These are phyloP conservation scores for Sphaerodactylus townsendi DNA, from an alignment of 2,113 vertebrate genomes.

Conservation along the genomic window DNA sequence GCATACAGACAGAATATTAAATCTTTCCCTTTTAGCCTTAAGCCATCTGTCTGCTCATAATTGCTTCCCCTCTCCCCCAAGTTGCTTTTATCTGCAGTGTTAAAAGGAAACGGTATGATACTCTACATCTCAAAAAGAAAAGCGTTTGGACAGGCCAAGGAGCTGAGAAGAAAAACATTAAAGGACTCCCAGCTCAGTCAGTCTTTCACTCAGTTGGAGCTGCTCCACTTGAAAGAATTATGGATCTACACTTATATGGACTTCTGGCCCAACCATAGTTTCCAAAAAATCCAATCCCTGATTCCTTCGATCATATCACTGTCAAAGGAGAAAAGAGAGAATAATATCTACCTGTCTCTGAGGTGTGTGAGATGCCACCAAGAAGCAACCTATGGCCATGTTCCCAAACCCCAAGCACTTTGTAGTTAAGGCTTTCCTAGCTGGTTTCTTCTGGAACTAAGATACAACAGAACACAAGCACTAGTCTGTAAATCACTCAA, in stretches of 20 bases:
- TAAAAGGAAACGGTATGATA: no score
- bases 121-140: no score
- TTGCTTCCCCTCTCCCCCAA: no score
- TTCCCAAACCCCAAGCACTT: slow-evolving; percentile 34
- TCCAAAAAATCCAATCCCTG: background rate
- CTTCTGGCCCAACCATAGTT: background rate
- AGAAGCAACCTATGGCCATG: slow-evolving; percentile 7
- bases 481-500: slow-evolving; percentile 26
- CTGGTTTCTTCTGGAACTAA: slow-evolving; percentile 33
- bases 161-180: no score
- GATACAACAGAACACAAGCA: slow-evolving; percentile 29
- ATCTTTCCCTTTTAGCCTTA: no score
- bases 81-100: no score
- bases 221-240: no score
- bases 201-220: no score
- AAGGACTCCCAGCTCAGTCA: no score
- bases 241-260: no score
- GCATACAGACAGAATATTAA: background rate
- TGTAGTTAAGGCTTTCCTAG: slow-evolving; percentile 6
- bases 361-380: slow-evolving; percentile 18
- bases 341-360: slow-evolving; percentile 15
- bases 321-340: slow-evolving; percentile 1
- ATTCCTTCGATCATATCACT: slow-evolving; percentile 7
- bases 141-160: no score
- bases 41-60: no score